Base-by-base conservation (phyloP, 2,113 vertebrate species). In the Diphyllodes magnificus region DNA sequence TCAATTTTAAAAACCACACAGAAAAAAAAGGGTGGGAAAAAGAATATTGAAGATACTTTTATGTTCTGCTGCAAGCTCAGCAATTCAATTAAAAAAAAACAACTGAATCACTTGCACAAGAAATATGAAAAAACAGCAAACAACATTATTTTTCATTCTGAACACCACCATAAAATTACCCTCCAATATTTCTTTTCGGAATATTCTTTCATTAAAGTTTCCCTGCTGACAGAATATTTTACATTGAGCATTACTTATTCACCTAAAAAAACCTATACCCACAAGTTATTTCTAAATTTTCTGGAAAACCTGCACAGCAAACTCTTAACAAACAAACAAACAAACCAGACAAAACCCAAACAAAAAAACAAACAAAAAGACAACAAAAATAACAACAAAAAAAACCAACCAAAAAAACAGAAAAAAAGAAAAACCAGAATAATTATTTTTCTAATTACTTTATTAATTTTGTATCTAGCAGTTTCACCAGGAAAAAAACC, bases 31-130 rank as follows among this genome's bases (percentile, higher is more conserved):
- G 3, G 19, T 0, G 6, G 1, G 17, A 42, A n/a, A 40, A 21
- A 73, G 2, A 73, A 70, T 22, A 76, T 16, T 93, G 35, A 24
- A 47, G 23, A 75, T 83, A 13, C 4, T 75, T 94, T 82, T 42
- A 80, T 17, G 3, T 72, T 91, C 53, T 75, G 39, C 75, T 97
- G 44, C 21, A 89, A 96, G 90, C 39, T 70, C 96, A 96, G 95
- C 86, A 97, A 97, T 93, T 96, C 89, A 97, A 96, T 97, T 28
- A 8, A 49, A 53, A 45, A 50, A 44, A 15, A 17, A 90, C 14
- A 81, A 82, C 56, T 54, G 57, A 83, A 88, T 51, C 6, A 35
- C 23, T 61, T 63, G 39, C 27, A 39, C 23, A 54, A 91, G 21
- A 83, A 82, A 81, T 76, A 88, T 21, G 30, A 84, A 79, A 28